Evolutionary conservation across 2,888 invertebrate species (phyloP).

Genomic region (Clivina fossor): DNA sequence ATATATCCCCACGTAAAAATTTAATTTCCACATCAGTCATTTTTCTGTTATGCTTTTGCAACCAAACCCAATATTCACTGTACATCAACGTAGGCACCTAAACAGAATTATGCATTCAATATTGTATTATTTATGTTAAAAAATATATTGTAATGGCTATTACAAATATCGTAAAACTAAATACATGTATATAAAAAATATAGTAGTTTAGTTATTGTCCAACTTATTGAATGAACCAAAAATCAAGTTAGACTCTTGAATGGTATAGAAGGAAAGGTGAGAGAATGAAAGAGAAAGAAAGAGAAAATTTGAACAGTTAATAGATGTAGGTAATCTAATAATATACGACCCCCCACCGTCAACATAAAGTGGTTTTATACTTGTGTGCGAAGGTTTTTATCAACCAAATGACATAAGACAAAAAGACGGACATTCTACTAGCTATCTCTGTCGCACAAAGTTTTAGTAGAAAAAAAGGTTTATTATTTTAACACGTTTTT

Average conservation of each 20-base stretch:
- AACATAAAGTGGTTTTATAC: conserved; percentile 16
- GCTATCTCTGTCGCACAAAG: no score
- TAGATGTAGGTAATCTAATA: conserved; percentile 14
- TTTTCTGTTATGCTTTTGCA: no score
- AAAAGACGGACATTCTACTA: no score
- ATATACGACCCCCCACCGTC: conserved; percentile 14
- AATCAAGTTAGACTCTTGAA: neutral
- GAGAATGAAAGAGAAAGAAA: conserved; percentile 2
- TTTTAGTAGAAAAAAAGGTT: no score
- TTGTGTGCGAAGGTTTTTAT: no score
- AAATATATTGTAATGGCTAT: neutral
- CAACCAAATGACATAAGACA: no score
- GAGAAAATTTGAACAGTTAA: conserved; percentile 10
- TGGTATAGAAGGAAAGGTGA: conserved; percentile 2
- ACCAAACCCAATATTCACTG: no score
- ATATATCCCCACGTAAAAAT: no score
- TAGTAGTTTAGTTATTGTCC: neutral
- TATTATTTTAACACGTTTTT: no score
- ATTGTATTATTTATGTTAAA: neutral
- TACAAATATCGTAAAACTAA: neutral
- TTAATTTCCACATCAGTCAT: no score
- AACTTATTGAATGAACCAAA: neutral
- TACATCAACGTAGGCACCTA: no score
- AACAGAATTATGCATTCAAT: no score
- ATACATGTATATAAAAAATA: neutral